Base-by-base conservation (phyloP, 53 echinoderm and acorn worm species). In the Astropecten irregularis region DNA sequence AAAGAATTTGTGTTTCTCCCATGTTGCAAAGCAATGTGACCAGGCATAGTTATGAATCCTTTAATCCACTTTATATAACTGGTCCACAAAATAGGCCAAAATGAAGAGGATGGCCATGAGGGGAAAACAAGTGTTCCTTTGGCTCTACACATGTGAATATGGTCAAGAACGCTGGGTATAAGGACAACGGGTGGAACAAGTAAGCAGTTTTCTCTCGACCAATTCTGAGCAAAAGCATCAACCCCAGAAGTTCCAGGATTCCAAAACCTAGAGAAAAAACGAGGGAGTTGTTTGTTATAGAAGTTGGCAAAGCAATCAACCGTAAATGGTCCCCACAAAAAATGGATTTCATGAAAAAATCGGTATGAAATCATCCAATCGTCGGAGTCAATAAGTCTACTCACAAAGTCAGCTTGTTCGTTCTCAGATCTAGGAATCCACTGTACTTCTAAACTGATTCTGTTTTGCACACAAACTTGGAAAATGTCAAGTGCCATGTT, bases 401-500 rank as follows among this genome's bases (percentile, higher is more conserved):
- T 84, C 9, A 84, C 26, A 9, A 69, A 68, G 40, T 84, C 84
- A 3, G 84, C 84, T 42, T 84, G 68, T n/a, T 69, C 38, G 55
- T 70, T 84, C 27, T 14, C 40, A 0, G 39, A 4, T 39, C 71
- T 52, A 27, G 84, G 84, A 40, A 84, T 59, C 84, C 70, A 84
- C 2, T 84, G 50, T 1, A 70, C 71, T 28, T 34, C 71, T 13
- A 70, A 18, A n/a, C 1, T 70, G 26, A 70, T 49, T 2, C 21
- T 47, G 13, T 70, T 70, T 15, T 70, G 48, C 11, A 70, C 15
- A 48, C 70, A 84, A 9, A 84, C 11, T 2, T 1, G 28, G n/a
- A 48, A 69, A 25, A 84, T 57, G 35, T 53, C 21, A 1, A 70
- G 7, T 0, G 84, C 42, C 10, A 84, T 53, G 3, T 30, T 16